phyloP scores from a whole-genome alignment of 2,888 invertebrate genomes.

The Napeogenes sylphis region DNA sequence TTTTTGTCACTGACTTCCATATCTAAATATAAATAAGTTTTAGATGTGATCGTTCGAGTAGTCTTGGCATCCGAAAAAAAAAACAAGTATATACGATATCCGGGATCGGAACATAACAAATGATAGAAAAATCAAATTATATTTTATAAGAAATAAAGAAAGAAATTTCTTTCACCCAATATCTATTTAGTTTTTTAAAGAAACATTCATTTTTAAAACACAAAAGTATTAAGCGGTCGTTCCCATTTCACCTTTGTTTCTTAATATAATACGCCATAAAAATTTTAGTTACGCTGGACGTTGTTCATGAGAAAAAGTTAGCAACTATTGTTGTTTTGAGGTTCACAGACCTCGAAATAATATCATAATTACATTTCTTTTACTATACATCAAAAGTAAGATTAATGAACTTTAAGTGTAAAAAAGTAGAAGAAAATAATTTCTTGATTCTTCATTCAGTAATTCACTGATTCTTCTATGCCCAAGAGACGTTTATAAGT shows the following conservation, averaged over 20 bases:
- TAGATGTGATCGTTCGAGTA: too few relatives aligned
- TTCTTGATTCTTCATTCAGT: too few relatives aligned
- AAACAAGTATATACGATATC: not conserved
- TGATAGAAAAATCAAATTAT: not conserved
- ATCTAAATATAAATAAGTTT: too few relatives aligned
- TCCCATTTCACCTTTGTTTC: slow-evolving; percentile 18
- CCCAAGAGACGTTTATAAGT: too few relatives aligned
- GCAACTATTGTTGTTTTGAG: slow-evolving; percentile 17
- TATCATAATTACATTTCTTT: slow-evolving; percentile 11
- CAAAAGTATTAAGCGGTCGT: slow-evolving; percentile 7
- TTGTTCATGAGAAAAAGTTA: slow-evolving; percentile 23
- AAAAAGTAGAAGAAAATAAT: too few relatives aligned
- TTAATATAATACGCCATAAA: slow-evolving; percentile 19
- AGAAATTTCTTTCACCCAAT: not conserved
- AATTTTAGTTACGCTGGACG: slow-evolving; percentile 14
- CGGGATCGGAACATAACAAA: not conserved
- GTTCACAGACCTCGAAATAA: slow-evolving; percentile 20
- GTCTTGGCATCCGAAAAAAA: too few relatives aligned
- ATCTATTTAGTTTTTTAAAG: not conserved
- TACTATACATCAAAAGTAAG: not conserved
- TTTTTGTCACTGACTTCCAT: too few relatives aligned
- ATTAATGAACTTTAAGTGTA: not conserved
- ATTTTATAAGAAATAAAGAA: not conserved
- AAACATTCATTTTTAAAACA: not conserved
- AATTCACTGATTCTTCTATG: too few relatives aligned